phyloP scores from a whole-genome alignment of 2,113 vertebrate genomes.

The Choloepus hoffmanni region DNA sequence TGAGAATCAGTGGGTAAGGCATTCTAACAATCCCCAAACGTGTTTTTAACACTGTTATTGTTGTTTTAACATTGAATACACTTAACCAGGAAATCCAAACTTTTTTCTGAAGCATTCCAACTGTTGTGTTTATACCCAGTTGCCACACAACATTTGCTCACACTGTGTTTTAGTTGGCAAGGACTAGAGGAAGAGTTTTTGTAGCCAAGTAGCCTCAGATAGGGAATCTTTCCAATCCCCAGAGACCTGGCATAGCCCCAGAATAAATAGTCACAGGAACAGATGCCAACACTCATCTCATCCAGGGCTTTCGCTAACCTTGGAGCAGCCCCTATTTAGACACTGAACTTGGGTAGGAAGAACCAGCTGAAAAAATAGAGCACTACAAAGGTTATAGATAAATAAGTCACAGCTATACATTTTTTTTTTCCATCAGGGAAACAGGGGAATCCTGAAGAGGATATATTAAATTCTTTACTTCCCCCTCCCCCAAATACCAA shows the following conservation, averaged over 20 bases:
- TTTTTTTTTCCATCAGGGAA: slow-evolving; percentile 66
- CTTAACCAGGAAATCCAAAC: slow-evolving; percentile 82
- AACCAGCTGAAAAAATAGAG: slow-evolving; percentile 82
- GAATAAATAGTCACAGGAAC: slow-evolving; percentile 78
- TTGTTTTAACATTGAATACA: slow-evolving; percentile 85
- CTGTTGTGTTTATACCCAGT: slow-evolving; percentile 82
- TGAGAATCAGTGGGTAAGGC: slow-evolving; percentile 77
- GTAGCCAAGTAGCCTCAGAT: slow-evolving; percentile 79
- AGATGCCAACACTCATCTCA: slow-evolving; percentile 73
- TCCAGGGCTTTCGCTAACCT: slow-evolving; percentile 74
- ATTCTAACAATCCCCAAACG: slow-evolving; percentile 81
- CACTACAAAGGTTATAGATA: slow-evolving; percentile 66
- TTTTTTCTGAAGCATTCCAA: slow-evolving; percentile 81
- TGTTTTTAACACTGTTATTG: slow-evolving; percentile 83
- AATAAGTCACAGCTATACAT: slow-evolving; percentile 75
- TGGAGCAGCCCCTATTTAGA: slow-evolving; percentile 66
- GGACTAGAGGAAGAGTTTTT: slow-evolving; percentile 74
- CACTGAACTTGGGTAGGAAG: slow-evolving; percentile 63
- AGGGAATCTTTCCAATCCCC: slow-evolving; percentile 81
- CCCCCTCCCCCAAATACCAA: neutral
- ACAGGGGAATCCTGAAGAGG: slow-evolving; percentile 67
- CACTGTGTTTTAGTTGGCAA: slow-evolving; percentile 83
- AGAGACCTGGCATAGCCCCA: slow-evolving; percentile 77
- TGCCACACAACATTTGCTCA: slow-evolving; percentile 81
- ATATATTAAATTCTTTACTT: slow-evolving; percentile 60